Conservation (phyloP, 2,113 vertebrate species). For the Hystrix brachyura region DNA sequence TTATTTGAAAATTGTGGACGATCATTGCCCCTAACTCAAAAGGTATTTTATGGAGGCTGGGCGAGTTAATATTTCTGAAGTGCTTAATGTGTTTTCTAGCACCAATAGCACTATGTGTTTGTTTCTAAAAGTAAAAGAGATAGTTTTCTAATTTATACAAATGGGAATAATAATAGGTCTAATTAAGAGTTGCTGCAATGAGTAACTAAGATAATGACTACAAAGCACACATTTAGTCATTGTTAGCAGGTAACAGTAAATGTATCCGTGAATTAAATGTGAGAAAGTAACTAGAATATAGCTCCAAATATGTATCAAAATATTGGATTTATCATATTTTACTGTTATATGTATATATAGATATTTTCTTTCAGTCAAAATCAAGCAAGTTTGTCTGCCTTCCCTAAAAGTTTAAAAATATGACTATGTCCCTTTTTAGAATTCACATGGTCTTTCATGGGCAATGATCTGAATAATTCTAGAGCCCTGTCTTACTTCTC, state of each 20-base stretch:
- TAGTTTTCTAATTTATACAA: neutral
- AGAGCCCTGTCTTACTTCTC: neutral
- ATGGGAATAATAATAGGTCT: neutral
- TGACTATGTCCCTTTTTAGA: neutral
- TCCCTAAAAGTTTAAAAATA: slow-evolving; percentile 20
- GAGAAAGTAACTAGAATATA: neutral
- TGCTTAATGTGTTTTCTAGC: neutral
- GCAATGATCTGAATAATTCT: neutral
- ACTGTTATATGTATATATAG: neutral
- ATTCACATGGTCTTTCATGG: neutral
- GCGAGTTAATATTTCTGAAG: slow-evolving; percentile 14
- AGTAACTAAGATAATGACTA: neutral
- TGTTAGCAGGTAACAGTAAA: neutral
- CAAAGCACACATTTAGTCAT: neutral
- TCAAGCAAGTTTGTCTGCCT: neutral
- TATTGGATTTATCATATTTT: neutral
- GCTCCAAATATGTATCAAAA: neutral
- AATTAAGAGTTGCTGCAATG: neutral
- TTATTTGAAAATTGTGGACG: neutral
- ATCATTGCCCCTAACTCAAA: neutral
- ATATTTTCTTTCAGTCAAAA: neutral
- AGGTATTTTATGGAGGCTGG: neutral
- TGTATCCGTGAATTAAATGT: neutral
- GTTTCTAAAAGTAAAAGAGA: slow-evolving; percentile 21
- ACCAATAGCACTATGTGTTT: neutral